phyloP scores from a whole-genome alignment of 1,140 invertebrate species.

The Arion vulgaris region DNA sequence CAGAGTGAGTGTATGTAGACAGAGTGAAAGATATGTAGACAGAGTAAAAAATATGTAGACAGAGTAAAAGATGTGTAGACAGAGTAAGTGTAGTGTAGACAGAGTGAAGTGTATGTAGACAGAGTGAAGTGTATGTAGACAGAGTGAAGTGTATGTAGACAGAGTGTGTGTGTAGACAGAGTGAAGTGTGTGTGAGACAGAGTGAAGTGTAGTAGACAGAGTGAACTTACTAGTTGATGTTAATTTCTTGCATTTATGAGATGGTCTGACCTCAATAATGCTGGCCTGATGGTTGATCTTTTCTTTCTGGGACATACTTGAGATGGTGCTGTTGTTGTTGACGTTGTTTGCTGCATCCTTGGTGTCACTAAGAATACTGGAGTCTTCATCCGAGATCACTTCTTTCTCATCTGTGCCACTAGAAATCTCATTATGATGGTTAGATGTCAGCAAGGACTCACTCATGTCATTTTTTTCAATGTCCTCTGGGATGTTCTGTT shows the following conservation, averaged over 20 bases:
- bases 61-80: no score
- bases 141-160: no score
- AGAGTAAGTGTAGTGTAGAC: no score
- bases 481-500: constrained; percentile 20
- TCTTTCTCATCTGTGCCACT: not conserved
- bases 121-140: no score
- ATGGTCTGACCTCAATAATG: constrained; percentile 29
- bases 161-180: no score
- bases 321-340: not conserved
- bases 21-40: no score
- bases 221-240: constrained; percentile 7
- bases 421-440: not conserved
- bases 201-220: no score
- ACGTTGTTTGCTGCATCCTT: not conserved
- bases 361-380: not conserved
- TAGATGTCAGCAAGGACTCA: not conserved
- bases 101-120: no score
- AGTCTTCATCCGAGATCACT: not conserved
- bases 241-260: constrained; percentile 16
- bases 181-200: no score
- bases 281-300: not conserved
- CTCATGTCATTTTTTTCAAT: not conserved
- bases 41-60: no score
- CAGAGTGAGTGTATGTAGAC: no score
- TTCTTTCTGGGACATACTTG: no score